phyloP scores from a whole-genome alignment of 2,797 vertebrate species.

The Babyrousa celebensis region DNA sequence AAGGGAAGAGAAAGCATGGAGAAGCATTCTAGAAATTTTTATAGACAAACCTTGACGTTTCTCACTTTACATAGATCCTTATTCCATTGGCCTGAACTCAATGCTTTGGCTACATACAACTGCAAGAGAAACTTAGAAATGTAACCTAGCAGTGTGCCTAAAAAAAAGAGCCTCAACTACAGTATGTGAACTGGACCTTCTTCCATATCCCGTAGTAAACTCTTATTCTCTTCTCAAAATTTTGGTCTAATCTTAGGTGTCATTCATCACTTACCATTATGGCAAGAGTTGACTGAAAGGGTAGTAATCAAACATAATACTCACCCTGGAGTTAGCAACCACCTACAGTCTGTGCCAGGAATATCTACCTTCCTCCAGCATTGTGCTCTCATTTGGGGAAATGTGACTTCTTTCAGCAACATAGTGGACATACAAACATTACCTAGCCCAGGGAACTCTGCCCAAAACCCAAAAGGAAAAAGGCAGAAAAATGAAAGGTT shows the following conservation, averaged over 20 bases:
- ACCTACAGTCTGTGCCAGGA: constrained; percentile 60
- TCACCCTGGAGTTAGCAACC: constrained; percentile 73
- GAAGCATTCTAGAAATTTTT: constrained; percentile 46
- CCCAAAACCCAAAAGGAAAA: constrained; percentile 11
- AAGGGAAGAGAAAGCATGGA: constrained; percentile 45
- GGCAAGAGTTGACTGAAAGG: constrained; percentile 44
- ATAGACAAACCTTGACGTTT: background rate
- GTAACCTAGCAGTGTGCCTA: background rate
- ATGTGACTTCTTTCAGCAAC: constrained; percentile 57
- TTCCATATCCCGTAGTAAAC: background rate
- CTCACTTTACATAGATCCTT: constrained; percentile 46
- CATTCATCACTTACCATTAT: constrained; percentile 71
- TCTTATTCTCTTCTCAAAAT: constrained; percentile 44
- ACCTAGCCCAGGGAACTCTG: constrained; percentile 18
- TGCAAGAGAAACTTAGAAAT: constrained; percentile 54
- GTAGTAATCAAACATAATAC: constrained; percentile 75
- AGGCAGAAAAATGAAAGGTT: constrained; percentile 14
- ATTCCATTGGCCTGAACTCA: constrained; percentile 52
- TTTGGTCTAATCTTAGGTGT: constrained; percentile 34
- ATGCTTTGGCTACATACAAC: background rate
- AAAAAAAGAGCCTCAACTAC: background rate
- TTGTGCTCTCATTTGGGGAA: constrained; percentile 60
- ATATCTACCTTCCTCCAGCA: constrained; percentile 63
- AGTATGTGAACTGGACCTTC: constrained; percentile 41
- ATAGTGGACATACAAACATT: constrained; percentile 47